Evolutionary conservation across 64 coral and sea anemone species (phyloP).

Genomic region (Platygyra sinensis): DNA sequence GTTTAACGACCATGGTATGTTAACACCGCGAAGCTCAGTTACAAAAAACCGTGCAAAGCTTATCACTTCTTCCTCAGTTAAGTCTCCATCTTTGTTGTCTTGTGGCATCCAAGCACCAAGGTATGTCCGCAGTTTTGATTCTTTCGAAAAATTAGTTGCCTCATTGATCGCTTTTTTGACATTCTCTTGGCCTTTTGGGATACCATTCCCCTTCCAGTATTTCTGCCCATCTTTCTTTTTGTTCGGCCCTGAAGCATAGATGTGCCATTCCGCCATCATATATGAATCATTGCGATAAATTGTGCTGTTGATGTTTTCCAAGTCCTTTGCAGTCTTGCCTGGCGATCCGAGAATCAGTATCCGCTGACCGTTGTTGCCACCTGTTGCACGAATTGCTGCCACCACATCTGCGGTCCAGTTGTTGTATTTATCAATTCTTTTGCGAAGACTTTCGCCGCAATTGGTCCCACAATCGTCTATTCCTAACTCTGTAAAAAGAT

Average conservation of each 20-base stretch:
- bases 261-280: slow-evolving; percentile 81
- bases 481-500: slow-evolving; percentile 68
- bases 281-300: slow-evolving; percentile 62
- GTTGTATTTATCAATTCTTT: slow-evolving; percentile 73
- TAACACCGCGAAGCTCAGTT: slow-evolving; percentile 12
- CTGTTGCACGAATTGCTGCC: no score
- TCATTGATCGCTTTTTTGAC: no score
- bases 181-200: slow-evolving; percentile 27
- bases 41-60: slow-evolving; percentile 63
- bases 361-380: no score
- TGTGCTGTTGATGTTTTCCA: slow-evolving; percentile 28
- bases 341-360: slow-evolving; percentile 82
- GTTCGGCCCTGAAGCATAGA: slow-evolving; percentile 78
- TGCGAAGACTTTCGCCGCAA: slow-evolving; percentile 62
- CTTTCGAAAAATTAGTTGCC: slow-evolving; percentile 22
- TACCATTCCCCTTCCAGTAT: slow-evolving; percentile 68
- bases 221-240: slow-evolving; percentile 56
- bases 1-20: slow-evolving; percentile 75
- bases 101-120: slow-evolving; percentile 84
- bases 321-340: slow-evolving; percentile 26
- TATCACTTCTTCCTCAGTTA: slow-evolving; percentile 46
- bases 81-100: slow-evolving; percentile 52
- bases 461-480: slow-evolving; percentile 26
- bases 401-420: no score
- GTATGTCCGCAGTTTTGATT: slow-evolving; percentile 40